These are phyloP conservation scores for Gryllus longicercus DNA, from an alignment of 2,888 invertebrate genomes.

Conservation along the genomic window DNA sequence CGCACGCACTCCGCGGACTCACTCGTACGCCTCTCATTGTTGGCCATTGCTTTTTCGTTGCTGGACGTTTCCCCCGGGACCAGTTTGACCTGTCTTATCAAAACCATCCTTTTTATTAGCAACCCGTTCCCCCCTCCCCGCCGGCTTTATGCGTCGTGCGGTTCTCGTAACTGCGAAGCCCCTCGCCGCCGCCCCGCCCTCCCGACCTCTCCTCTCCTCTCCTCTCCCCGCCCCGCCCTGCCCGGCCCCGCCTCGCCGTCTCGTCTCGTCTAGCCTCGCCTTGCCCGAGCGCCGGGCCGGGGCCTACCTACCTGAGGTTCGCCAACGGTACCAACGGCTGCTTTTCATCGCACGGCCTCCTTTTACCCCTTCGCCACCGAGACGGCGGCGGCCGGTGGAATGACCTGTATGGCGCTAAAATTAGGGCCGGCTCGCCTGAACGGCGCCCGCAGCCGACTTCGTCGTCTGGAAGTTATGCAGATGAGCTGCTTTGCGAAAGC, in stretches of 20 bases:
- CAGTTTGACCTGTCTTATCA: slow-evolving; percentile 6
- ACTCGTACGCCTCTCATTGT: slow-evolving; percentile 1
- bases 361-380: background rate
- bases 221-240: background rate
- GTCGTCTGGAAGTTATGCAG: background rate
- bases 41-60: slow-evolving; percentile 17
- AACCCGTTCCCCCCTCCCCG: background rate
- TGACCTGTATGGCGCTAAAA: slow-evolving; percentile 17
- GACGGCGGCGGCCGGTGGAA: background rate
- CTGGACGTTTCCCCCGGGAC: background rate
- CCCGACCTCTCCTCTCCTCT: too few species aligned
- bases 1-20: background rate
- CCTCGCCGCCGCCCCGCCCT: background rate
- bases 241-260: background rate
- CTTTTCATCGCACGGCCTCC: background rate
- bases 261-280: background rate
- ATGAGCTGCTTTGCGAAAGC: background rate
- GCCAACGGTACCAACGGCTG: slow-evolving; percentile 9
- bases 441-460: background rate
- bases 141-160: background rate
- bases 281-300: background rate
- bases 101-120: slow-evolving; percentile 17
- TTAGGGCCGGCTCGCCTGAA: background rate
- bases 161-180: background rate
- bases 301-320: background rate